Percentiles rank a stretch among this genome's conserved stretches.
Evolutionary conservation across 30 jellyfish, hydroid and myxozoan species (phyloP).

Genomic region (Chrysaora quinquecirrha): DNA sequence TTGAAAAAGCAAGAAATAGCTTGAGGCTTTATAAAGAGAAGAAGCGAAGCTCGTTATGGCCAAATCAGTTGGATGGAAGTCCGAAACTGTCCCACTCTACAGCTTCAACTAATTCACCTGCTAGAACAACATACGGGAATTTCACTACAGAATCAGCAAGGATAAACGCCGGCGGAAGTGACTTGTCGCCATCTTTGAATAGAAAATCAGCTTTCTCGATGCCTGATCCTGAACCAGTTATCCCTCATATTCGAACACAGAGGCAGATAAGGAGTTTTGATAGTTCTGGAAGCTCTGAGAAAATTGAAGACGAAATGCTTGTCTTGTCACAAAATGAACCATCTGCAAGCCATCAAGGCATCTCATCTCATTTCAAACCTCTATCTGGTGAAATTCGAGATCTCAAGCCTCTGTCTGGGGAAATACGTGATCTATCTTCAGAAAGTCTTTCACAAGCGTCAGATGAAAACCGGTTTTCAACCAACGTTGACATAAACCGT

Average conservation of each 20-base stretch:
- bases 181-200: neutral
- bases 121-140: neutral
- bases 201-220: neutral
- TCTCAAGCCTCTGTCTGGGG: no score
- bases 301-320: neutral
- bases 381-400: no score
- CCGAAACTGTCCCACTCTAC: neutral
- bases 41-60: slow-evolving; percentile 29
- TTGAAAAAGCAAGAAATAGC: slow-evolving; percentile 60
- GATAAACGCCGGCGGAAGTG: neutral
- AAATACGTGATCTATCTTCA: no score
- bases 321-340: neutral
- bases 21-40: slow-evolving; percentile 43
- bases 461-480: no score
- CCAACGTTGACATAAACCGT: no score
- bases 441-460: no score
- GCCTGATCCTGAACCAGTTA: neutral
- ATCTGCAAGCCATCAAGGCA: neutral
- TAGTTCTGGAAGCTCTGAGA: neutral
- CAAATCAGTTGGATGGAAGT: neutral
- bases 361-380: neutral
- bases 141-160: neutral
- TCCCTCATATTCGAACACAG: neutral
- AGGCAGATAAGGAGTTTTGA: neutral
- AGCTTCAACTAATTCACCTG: neutral